Evolutionary conservation across 2,888 invertebrate species (phyloP).

Genomic region (Aromia moschata): DNA sequence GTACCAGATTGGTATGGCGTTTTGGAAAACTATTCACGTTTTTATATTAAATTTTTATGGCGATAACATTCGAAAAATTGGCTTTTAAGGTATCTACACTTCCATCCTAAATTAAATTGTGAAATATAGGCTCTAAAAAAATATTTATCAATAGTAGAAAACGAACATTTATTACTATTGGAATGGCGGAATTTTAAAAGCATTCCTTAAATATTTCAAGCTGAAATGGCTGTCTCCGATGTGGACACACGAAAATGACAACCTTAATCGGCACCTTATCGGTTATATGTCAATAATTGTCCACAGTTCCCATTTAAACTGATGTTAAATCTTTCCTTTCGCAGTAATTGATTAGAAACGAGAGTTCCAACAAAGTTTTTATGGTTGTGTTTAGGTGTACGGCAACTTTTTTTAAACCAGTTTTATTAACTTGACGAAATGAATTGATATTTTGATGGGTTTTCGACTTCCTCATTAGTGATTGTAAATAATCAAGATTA

Average conservation of each 20-base stretch:
- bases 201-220: background rate
- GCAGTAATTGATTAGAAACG: background rate
- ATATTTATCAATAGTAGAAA: background rate
- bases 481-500: no score
- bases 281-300: conserved; percentile 1
- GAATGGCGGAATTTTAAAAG: conserved; percentile 2
- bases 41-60: background rate
- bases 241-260: conserved; percentile 1
- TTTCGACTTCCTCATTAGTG: no score
- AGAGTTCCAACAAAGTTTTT: background rate
- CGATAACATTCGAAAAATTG: background rate
- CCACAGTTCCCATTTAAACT: background rate
- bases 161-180: background rate
- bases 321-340: background rate
- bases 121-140: background rate
- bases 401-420: background rate
- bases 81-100: no score
- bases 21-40: background rate
- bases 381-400: no score
- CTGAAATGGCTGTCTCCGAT: background rate
- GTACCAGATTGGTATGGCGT: background rate
- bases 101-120: background rate
- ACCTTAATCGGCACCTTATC: background rate
- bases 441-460: no score
- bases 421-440: background rate